A percentile compares a stretch with the other conserved stretches of the same genome.
Evolutionary conservation across 2,797 vertebrate species (phyloP).

Genomic region (Anguilla anguilla): DNA sequence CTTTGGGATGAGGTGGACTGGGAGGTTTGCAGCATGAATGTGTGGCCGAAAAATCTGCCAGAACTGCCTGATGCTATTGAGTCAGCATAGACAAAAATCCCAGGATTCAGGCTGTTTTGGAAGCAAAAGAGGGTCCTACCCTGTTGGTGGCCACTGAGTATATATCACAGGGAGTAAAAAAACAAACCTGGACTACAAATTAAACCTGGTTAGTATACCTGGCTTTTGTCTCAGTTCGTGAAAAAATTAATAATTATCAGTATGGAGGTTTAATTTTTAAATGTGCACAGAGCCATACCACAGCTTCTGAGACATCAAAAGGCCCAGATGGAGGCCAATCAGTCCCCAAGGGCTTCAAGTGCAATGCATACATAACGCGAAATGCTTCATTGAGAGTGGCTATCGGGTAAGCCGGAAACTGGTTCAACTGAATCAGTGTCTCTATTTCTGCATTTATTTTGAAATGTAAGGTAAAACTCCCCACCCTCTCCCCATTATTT

Average conservation of each 20-base stretch:
- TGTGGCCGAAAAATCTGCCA: too few species aligned
- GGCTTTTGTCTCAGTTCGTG: conserved; percentile 20
- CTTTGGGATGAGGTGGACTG: too few species aligned
- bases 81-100: too few species aligned
- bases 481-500: not conserved
- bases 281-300: not conserved
- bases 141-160: not conserved
- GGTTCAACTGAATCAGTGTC: conserved; percentile 4
- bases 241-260: conserved; percentile 21
- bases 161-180: not conserved
- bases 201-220: not conserved
- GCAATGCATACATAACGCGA: conserved; percentile 57
- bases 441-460: not conserved
- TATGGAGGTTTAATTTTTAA: not conserved
- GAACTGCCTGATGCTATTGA: too few species aligned
- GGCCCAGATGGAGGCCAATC: conserved; percentile 40
- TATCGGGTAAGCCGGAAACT: conserved; percentile 22
- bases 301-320: conserved; percentile 62
- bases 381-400: conserved; percentile 59
- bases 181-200: not conserved
- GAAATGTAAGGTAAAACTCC: not conserved
- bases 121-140: too few species aligned
- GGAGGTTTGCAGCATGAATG: too few species aligned
- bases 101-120: too few species aligned
- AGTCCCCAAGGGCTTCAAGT: conserved; percentile 60